Conservation (phyloP, 2,888 invertebrate genomes). For the Philonicus albiceps region DNA sequence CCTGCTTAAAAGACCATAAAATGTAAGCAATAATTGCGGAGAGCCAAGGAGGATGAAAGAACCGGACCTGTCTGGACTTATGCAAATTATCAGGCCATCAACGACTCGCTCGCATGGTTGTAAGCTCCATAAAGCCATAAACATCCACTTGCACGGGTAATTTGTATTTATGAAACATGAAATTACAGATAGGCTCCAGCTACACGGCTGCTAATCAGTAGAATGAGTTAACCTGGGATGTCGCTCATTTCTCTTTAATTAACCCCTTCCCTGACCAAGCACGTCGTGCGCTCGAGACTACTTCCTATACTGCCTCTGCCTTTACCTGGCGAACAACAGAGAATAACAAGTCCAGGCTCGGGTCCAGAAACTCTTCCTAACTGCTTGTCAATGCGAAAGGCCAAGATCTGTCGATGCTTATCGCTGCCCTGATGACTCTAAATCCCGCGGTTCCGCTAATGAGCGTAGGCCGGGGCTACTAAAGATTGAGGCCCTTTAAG, state of each 20-base stretch:
- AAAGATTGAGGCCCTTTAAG: neutral
- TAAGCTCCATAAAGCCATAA: neutral
- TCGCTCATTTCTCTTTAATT: conserved; percentile 1
- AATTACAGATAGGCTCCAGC: neutral
- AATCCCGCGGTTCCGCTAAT: conserved; percentile 26
- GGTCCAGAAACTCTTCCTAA: neutral
- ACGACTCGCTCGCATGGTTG: neutral
- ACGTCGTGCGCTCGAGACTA: neutral
- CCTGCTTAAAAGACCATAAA: neutral
- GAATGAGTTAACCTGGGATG: neutral
- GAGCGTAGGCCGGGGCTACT: conserved; percentile 17
- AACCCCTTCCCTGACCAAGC: neutral
- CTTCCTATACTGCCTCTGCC: neutral
- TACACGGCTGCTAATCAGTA: neutral
- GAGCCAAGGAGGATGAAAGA: neutral
- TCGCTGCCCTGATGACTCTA: conserved; percentile 14
- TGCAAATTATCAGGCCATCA: neutral
- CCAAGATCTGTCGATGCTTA: conserved; percentile 22
- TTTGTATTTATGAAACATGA: conserved; percentile 20
- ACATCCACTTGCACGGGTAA: neutral
- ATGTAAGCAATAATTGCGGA: neutral
- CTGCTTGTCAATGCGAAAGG: neutral
- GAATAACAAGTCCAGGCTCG: neutral
- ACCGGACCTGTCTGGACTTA: neutral
- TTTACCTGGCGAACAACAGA: neutral